Evolutionary conservation across 2,797 vertebrate species (phyloP).

Genomic region (Halcyon smyrnensis): DNA sequence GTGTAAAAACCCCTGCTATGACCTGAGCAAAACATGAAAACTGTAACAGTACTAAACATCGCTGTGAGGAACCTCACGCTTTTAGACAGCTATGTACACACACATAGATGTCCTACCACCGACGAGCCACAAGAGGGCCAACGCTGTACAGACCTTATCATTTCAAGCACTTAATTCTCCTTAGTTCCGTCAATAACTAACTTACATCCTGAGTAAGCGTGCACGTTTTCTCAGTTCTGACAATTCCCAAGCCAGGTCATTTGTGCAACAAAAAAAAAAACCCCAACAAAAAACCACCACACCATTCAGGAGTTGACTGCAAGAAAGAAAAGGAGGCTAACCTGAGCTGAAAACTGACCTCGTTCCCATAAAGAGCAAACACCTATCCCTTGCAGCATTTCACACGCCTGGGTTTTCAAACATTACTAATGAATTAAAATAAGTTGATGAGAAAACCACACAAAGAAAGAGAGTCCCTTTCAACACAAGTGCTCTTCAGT

Average conservation of each 20-base stretch:
- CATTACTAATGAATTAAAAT: background rate
- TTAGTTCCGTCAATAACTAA: background rate
- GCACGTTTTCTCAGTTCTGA: background rate
- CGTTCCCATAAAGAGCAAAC: background rate
- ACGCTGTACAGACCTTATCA: background rate
- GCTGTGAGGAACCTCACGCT: background rate
- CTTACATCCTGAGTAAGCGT: background rate
- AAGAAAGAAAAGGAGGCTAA: background rate
- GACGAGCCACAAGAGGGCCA: constrained; percentile 42
- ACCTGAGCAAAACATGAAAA: background rate
- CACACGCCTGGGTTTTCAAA: background rate
- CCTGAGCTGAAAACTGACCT: background rate
- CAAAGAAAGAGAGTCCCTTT: background rate
- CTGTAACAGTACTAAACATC: background rate
- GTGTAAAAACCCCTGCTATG: background rate
- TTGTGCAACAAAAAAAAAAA: background rate
- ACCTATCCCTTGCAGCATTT: background rate
- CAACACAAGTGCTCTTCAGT: background rate
- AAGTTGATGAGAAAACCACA: background rate
- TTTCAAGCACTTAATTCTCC: background rate
- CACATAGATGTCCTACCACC: background rate
- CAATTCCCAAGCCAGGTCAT: background rate
- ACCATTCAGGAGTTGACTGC: background rate
- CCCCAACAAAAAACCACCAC: accelerated
- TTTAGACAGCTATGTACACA: background rate